Evolutionary conservation across 2,797 vertebrate genomes (phyloP).

Genomic region (Zalophus californianus): DNA sequence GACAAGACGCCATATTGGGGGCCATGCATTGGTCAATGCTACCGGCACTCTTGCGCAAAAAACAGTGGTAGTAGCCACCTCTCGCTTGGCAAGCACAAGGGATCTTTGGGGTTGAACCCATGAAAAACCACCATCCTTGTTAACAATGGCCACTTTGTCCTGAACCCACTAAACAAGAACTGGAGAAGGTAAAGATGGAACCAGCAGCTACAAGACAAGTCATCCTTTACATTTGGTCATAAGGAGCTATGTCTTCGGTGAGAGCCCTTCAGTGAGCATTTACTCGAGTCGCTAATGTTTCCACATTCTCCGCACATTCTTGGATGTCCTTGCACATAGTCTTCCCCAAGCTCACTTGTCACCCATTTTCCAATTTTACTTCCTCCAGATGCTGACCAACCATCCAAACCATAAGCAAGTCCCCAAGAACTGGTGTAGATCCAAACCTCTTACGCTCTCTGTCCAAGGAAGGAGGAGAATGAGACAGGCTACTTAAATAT

Average conservation of each 20-base stretch:
- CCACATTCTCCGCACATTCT: too few relatives aligned
- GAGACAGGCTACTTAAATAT: neutral
- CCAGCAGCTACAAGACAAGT: neutral
- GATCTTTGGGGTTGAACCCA: neutral
- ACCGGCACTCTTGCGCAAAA: too few relatives aligned
- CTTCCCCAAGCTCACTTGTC: neutral
- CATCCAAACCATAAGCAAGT: neutral
- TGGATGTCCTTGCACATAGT: neutral
- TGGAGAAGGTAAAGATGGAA: neutral
- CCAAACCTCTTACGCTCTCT: neutral
- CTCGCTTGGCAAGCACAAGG: neutral
- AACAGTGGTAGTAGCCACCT: neutral
- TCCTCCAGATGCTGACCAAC: neutral
- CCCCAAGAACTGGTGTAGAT: too few relatives aligned
- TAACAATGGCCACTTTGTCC: neutral
- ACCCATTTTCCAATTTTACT: neutral
- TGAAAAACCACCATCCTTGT: too few relatives aligned
- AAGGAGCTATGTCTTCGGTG: neutral
- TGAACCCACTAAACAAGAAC: neutral
- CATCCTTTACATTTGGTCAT: neutral
- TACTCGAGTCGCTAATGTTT: too few relatives aligned
- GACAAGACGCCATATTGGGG: neutral
- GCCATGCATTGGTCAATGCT: neutral
- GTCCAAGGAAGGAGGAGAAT: too few relatives aligned
- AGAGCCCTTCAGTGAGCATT: neutral